Evolutionary conservation across 2,797 vertebrate species (phyloP).

Genomic region (Threskiornis aethiopicus): DNA sequence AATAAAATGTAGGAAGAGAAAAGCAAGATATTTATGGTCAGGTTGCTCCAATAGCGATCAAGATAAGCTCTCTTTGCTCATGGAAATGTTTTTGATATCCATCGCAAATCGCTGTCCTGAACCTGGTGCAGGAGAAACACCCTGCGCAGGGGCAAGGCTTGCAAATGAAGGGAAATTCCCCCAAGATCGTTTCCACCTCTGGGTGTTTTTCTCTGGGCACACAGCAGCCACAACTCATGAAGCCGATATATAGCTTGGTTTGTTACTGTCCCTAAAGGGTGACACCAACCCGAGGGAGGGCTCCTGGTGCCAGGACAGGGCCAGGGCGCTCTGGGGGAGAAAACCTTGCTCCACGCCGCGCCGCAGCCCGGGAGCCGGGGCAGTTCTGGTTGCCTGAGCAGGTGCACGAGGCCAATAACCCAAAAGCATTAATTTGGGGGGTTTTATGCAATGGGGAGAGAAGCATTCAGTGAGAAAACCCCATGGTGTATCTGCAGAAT

Average conservation of each 20-base stretch:
- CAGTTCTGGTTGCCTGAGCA: not conserved
- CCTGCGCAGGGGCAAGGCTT: not conserved
- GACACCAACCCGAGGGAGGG: not conserved
- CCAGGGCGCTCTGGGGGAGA: accelerated
- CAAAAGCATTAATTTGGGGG: accelerated
- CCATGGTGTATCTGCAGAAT: not conserved
- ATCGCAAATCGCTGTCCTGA: accelerated
- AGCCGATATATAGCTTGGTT: not conserved
- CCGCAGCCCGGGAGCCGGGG: accelerated
- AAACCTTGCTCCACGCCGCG: accelerated
- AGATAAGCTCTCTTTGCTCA: not conserved
- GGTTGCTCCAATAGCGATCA: not conserved
- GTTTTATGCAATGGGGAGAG: accelerated
- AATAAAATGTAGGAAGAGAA: not conserved
- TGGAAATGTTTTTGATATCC: not conserved
- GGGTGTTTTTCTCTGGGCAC: not conserved
- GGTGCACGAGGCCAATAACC: not conserved
- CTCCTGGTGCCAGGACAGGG: not conserved
- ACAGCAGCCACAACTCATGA: accelerated
- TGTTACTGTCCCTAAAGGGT: not conserved
- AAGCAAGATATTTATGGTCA: not conserved
- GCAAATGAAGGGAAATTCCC: not conserved
- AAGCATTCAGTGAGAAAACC: not conserved
- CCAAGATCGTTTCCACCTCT: not conserved
- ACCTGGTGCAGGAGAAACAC: not conserved